Evolutionary conservation across 2,113 vertebrate species (phyloP), one percentile per base, ranked within the genome.

Genomic region (Octodon degus): DNA sequence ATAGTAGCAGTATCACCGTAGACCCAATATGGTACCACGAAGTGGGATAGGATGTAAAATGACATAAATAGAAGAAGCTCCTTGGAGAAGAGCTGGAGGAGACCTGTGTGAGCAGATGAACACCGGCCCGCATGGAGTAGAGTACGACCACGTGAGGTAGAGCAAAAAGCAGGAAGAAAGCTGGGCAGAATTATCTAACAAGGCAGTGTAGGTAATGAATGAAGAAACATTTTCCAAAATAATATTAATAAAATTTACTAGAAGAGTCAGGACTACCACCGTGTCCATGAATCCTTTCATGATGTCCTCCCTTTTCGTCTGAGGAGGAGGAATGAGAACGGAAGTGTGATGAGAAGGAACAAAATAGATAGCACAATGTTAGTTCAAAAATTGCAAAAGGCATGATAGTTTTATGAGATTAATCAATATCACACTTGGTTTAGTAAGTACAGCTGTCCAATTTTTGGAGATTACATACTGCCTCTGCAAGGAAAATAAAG

Each of bases 401-500:
- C 7, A 63, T 20, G n/a, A 40, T 25, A 47, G 60, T 82, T 82
- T 90, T 86, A 77, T 96, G 37, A 95, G 37, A 14, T n/a, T 93
- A 47, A 87, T 96, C 30, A 0, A 90, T 95, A 90, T 7, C 60
- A 34, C n/a, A 82, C 7, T 94, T 93, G 70, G 94, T 70, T 94
- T 93, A 72, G 65, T 58, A 92, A 96, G 86, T 30, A 58, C 32
- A 83, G 37, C 82, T 90, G 25, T 90, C 81, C 47, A 50, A 20
- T 20, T 94, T 96, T 55, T 43, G 24, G 70, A 92, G 65, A 96
- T 90, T 88, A 85, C 74, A 79, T 63, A 85, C 34, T 86, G 67
- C 82, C 20, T 82, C 60, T 90, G 70, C 34, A 95, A 92, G 53
- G 79, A 90, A 90, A 88, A 88, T 87, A 82, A 84, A 95, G 92